Base-by-base conservation (phyloP, 2,888 invertebrate genomes). In the Leptopterna dolabrata region DNA sequence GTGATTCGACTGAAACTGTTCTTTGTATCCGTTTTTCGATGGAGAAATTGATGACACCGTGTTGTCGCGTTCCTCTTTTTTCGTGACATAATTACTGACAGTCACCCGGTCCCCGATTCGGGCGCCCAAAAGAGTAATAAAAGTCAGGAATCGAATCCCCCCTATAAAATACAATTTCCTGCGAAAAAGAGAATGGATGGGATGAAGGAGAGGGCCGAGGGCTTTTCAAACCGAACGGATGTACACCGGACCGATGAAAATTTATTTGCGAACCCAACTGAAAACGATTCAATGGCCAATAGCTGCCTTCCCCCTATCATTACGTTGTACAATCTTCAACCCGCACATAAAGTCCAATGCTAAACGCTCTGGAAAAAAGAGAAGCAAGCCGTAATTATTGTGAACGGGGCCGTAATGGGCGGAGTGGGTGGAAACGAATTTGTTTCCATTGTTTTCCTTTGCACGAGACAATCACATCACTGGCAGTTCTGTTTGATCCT, bases 311-410 rank as follows among this genome's bases (percentile, higher is more conserved):
- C 63, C n/a, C 63, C 63, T 63, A 63, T 63, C 63, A 63, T 63
- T 63, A 63, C 24, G 63, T 63, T 63, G 63, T 63, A 63, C 63
- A 63, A 63, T 63, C 63, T 63, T 63, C 63, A 24, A 63, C 63
- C 63, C 63, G 24, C 63, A 63, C 63, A 63, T 63, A 63, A 63
- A 63, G 63, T 63, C 63, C 24, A 27, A 63, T 63, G 63, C 63
- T 63, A 63, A 63, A 63, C 63, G 63, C 24, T 63, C 24, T 27
- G 63, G 3, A 63, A 63, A 63, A 63, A 63, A 27, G 63, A n/a
- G 63, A 63, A 63, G 63, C 13, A 24, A 63, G 13, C 24, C 63
- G 63, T 63, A 63, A 63, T 63, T 63, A 63, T 63, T 63, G 63
- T 63, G 63, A 24, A 4, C 63, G 63, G 24, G 24, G 63, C 47